Evolutionary conservation across 2,888 invertebrate species (phyloP).

Genomic region (Drosophila lutescens): DNA sequence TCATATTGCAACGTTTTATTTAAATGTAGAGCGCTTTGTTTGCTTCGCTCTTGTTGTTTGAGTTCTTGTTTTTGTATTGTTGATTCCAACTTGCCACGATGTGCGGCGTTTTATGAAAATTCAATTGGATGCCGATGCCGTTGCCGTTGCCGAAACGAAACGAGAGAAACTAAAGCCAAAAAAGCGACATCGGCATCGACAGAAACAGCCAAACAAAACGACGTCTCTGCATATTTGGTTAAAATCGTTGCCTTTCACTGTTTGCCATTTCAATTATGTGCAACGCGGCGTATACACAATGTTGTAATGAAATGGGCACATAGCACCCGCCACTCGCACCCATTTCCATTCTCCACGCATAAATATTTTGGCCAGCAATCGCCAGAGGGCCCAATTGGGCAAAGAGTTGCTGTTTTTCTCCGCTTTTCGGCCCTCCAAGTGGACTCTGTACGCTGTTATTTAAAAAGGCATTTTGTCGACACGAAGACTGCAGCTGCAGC

Average conservation of each 20-base stretch:
- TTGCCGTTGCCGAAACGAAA: slow-evolving; percentile 3
- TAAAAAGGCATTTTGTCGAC: slow-evolving; percentile 71
- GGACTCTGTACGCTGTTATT: slow-evolving; percentile 73
- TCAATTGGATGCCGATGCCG: slow-evolving; percentile 56
- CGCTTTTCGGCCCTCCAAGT: slow-evolving; percentile 45
- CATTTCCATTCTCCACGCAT: slow-evolving; percentile 47
- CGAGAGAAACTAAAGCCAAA: slow-evolving; percentile 47
- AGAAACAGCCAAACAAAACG: slow-evolving; percentile 26
- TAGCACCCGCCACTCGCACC: slow-evolving; percentile 2
- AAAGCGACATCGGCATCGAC: slow-evolving; percentile 27
- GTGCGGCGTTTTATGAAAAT: slow-evolving; percentile 72
- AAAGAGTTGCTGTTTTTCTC: slow-evolving; percentile 53
- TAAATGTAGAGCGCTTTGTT: slow-evolving; percentile 67
- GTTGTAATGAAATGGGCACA: slow-evolving; percentile 77
- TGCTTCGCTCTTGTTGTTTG: slow-evolving; percentile 35
- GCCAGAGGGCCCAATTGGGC: slow-evolving; percentile 50
- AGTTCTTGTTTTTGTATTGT: slow-evolving; percentile 42
- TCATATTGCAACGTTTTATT: slow-evolving; percentile 77
- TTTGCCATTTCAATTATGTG: slow-evolving; percentile 80
- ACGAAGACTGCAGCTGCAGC: slow-evolving; percentile 9
- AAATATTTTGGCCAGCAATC: slow-evolving; percentile 69
- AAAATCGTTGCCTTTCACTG: slow-evolving; percentile 78
- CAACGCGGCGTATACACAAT: slow-evolving; percentile 80
- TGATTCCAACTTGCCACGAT: slow-evolving; percentile 39
- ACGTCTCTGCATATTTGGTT: slow-evolving; percentile 66